Percentiles rank a stretch among this genome's conserved stretches.
These are phyloP conservation scores for Leptopilina boulardi DNA, from an alignment of 1,140 invertebrate species.

Conservation along the genomic window DNA sequence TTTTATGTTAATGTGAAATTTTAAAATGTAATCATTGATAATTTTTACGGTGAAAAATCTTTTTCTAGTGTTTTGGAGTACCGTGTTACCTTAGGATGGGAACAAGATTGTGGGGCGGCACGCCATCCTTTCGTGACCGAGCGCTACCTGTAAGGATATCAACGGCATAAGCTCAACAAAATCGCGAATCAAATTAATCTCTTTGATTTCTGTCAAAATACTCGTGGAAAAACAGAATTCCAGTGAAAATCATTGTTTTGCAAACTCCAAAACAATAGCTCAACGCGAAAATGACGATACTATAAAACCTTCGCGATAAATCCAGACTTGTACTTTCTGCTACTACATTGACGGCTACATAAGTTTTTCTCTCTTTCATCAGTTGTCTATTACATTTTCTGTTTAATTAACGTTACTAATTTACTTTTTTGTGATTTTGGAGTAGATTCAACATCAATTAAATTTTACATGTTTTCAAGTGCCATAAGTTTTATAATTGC, in stretches of 20 bases:
- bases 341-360: constrained; percentile 40
- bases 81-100: constrained; percentile 45
- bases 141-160: constrained; percentile 49
- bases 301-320: neutral
- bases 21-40: neutral
- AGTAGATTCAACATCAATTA: neutral
- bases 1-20: constrained; percentile 35
- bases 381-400: constrained; percentile 40
- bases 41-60: constrained; percentile 18
- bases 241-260: constrained; percentile 34
- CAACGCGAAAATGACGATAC: constrained; percentile 13
- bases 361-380: constrained; percentile 39
- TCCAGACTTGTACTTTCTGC: constrained; percentile 39
- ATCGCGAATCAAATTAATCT: constrained; percentile 43
- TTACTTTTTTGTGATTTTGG: neutral
- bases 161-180: constrained; percentile 47
- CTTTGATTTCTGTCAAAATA: constrained; percentile 5
- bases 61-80: constrained; percentile 39
- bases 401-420: constrained; percentile 10
- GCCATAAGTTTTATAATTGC: neutral
- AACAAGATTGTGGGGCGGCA: constrained; percentile 60
- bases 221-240: constrained; percentile 36
- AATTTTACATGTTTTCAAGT: neutral
- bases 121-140: constrained; percentile 61
- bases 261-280: constrained; percentile 20